Base-by-base conservation (phyloP, 2,888 invertebrate genomes). In the Bruchidius siliquastri region DNA sequence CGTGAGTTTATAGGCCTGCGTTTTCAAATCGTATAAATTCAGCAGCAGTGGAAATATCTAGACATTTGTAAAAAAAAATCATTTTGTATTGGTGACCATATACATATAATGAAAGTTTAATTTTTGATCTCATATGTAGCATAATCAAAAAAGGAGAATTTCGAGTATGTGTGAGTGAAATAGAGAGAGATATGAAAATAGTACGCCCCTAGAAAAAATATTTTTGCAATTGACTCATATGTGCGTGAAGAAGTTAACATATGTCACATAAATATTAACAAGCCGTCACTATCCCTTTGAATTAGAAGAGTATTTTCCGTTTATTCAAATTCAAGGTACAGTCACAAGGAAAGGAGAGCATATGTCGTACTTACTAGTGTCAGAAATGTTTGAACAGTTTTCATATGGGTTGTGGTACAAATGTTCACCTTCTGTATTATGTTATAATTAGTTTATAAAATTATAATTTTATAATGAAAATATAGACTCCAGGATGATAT, bases 181-280 rank as follows among this genome's bases (percentile, higher is more conserved):
- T 49, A 18, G 49, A 49, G 49, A 49, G 6, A 49, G 18, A 49
- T 49, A 49, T 49, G 49, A 49, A 49, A 13, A 49, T 8, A 73
- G 73, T 73, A 73, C 74, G 76, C 78, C 80, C 80, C 80, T 32
- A 49, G 30, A 80, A 78, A 81, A 78, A 76, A 83, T 84, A 85
- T 84, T 85, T 84, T 85, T 84, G 81, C 84, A 84, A 82, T 83
- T 80, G 80, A 83, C 83, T 84, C 84, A 80, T 84, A 82, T 79
- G 78, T 80, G 79, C 80, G 76, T 77, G 75, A 74, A 75, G 77
- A 77, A 75, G 73, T 76, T 76, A 79, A 79, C 75, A 77, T 78
- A 73, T 77, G 75, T 74, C 72, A 74, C 73, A 73, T 77, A 73
- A 74, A 74, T 72, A 70, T 69, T 72, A n/a, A 71, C 68, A 71